Evolutionary conservation across 2,888 invertebrate genomes (phyloP).

Genomic region (Tanaodytes sp.): DNA sequence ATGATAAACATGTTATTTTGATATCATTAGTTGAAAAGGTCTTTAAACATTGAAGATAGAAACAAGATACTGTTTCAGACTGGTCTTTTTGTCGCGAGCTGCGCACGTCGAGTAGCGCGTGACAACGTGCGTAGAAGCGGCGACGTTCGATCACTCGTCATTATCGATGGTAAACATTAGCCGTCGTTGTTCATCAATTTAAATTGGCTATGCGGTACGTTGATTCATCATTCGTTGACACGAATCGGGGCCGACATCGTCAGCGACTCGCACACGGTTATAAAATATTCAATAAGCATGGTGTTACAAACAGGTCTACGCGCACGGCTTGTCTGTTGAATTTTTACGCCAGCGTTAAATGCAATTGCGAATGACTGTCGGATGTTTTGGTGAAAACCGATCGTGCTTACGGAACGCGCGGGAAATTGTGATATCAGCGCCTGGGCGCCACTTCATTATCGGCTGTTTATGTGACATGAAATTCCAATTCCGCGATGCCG

Average conservation of each 20-base stretch:
- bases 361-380: neutral
- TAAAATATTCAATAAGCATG: slow-evolving; percentile 20
- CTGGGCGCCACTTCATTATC: no score
- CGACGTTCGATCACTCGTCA: slow-evolving; percentile 55
- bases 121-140: slow-evolving; percentile 16
- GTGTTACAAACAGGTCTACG: slow-evolving; percentile 5
- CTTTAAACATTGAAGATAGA: no score
- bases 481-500: neutral
- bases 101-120: no score
- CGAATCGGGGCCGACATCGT: slow-evolving; percentile 26
- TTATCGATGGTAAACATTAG: slow-evolving; percentile 47
- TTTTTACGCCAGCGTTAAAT: slow-evolving; percentile 7
- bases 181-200: slow-evolving; percentile 50
- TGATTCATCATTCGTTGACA: slow-evolving; percentile 31
- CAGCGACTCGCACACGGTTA: slow-evolving; percentile 4
- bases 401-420: neutral
- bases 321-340: neutral
- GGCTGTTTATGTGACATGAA: neutral
- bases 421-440: neutral
- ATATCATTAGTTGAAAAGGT: no score
- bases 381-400: slow-evolving; percentile 10
- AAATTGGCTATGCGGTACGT: slow-evolving; percentile 44
- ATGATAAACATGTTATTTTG: no score
- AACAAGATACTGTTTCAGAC: no score
- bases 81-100: no score